These are phyloP conservation scores for Pterostichus madidus DNA, from an alignment of 2,888 invertebrate species.

Conservation along the genomic window DNA sequence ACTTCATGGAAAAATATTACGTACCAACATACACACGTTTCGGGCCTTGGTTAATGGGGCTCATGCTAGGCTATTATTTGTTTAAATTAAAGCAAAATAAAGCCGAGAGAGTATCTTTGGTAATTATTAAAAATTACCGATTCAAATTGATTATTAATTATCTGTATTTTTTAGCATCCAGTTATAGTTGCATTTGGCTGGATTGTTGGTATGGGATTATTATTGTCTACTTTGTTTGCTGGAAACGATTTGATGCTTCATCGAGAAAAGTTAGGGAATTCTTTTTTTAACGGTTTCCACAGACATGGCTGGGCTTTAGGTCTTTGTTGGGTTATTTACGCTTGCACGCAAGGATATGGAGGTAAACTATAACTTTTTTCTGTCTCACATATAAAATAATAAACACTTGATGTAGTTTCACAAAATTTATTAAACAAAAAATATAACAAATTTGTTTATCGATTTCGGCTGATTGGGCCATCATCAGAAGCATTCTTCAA, in stretches of 20 bases:
- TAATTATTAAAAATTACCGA: not conserved
- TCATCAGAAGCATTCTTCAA: no score
- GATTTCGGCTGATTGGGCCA: no score
- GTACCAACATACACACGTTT: slow-evolving; percentile 72
- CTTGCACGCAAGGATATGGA: slow-evolving; percentile 68
- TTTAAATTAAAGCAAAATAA: slow-evolving; percentile 63
- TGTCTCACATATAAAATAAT: not conserved
- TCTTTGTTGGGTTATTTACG: slow-evolving; percentile 68
- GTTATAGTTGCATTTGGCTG: slow-evolving; percentile 37
- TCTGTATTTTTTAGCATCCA: slow-evolving; percentile 30
- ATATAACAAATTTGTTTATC: no score
- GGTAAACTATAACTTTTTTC: slow-evolving; percentile 59
- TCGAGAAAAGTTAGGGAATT: not conserved
- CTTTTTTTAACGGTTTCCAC: slow-evolving; percentile 45
- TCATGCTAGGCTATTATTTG: slow-evolving; percentile 71
- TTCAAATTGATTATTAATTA: not conserved
- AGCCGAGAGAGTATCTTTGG: not conserved
- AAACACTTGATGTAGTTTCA: no score
- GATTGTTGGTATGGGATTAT: slow-evolving; percentile 22
- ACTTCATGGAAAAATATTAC: slow-evolving; percentile 70
- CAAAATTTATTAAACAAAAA: no score
- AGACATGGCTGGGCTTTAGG: slow-evolving; percentile 68
- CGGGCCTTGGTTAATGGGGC: slow-evolving; percentile 72
- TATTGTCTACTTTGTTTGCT: slow-evolving; percentile 22
- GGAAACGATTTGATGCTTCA: not conserved